These are phyloP conservation scores for Ophiothrix spiculata DNA, from an alignment of 35 echinoderm and acorn worm genomes.

Conservation along the genomic window DNA sequence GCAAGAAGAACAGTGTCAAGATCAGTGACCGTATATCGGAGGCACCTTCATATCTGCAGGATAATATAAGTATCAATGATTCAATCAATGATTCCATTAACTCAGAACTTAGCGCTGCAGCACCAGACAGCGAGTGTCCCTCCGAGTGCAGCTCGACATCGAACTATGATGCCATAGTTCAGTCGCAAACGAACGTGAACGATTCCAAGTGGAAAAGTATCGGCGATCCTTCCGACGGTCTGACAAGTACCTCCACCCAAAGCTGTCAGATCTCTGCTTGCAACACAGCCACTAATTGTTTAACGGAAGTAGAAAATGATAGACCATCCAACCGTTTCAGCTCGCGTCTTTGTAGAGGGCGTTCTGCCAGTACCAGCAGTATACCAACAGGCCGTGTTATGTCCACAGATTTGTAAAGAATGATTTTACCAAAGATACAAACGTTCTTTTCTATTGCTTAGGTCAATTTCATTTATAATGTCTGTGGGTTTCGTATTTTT, in stretches of 20 bases:
- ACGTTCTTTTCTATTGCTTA: not conserved
- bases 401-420: not conserved
- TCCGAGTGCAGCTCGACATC: constrained; percentile 59
- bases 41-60: constrained; percentile 30
- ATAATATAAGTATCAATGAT: constrained; percentile 63
- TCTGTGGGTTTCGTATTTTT: too few relatives aligned
- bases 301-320: constrained; percentile 82
- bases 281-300: constrained; percentile 19
- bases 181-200: not conserved
- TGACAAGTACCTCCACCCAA: not conserved
- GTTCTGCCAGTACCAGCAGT: constrained; percentile 9
- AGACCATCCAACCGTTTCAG: constrained; percentile 41
- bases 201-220: constrained; percentile 3
- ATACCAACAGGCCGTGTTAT: constrained; percentile 6
- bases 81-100: constrained; percentile 57
- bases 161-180: constrained; percentile 35
- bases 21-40: constrained; percentile 65
- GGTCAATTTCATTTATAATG: not conserved
- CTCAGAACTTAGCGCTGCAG: constrained; percentile 76
- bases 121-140: constrained; percentile 54
- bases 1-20: constrained; percentile 75
- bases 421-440: not conserved
- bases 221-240: not conserved
- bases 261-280: constrained; percentile 15
- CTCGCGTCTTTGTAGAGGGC: constrained; percentile 37